phyloP scores from a whole-genome alignment of 2,888 invertebrate genomes.

The Julus scandinavius region DNA sequence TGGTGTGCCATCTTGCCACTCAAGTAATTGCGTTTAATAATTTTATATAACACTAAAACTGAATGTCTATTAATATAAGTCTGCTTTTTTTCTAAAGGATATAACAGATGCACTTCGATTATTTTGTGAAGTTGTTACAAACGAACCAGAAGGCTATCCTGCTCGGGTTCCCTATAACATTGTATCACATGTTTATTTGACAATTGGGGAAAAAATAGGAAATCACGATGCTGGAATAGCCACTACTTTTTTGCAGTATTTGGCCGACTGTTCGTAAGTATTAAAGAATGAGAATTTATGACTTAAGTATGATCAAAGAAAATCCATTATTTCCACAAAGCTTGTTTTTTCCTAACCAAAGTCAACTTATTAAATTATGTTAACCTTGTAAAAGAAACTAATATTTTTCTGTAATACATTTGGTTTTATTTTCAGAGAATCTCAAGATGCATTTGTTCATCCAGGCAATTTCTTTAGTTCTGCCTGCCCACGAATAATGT shows the following conservation, averaged over 20 bases:
- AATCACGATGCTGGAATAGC: not conserved
- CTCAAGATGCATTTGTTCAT: conserved; percentile 37
- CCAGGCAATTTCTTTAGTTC: conserved; percentile 50
- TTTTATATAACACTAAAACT: not conserved
- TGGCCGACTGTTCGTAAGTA: conserved; percentile 52
- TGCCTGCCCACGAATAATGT: not conserved
- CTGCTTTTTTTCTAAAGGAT: conserved; percentile 67
- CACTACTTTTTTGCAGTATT: conserved; percentile 40
- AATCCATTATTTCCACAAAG: too few relatives aligned
- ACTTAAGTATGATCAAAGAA: too few relatives aligned
- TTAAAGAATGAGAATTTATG: not conserved
- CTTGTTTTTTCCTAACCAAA: not conserved
- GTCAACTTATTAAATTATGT: not conserved
- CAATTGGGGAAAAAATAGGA: conserved; percentile 18
- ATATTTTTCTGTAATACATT: not conserved
- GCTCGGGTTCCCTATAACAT: conserved; percentile 73
- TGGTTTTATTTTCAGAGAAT: conserved; percentile 32
- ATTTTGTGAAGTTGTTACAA: conserved; percentile 82
- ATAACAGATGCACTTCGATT: conserved; percentile 82
- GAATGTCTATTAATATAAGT: not conserved
- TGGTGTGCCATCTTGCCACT: conserved; percentile 73
- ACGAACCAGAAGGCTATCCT: conserved; percentile 85
- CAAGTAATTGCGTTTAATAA: conserved; percentile 49
- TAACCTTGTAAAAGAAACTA: not conserved
- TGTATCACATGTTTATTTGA: conserved; percentile 36